These are phyloP conservation scores for Anarhynchus alexandrinus DNA, from an alignment of 2,113 vertebrate species.

Conservation along the genomic window DNA sequence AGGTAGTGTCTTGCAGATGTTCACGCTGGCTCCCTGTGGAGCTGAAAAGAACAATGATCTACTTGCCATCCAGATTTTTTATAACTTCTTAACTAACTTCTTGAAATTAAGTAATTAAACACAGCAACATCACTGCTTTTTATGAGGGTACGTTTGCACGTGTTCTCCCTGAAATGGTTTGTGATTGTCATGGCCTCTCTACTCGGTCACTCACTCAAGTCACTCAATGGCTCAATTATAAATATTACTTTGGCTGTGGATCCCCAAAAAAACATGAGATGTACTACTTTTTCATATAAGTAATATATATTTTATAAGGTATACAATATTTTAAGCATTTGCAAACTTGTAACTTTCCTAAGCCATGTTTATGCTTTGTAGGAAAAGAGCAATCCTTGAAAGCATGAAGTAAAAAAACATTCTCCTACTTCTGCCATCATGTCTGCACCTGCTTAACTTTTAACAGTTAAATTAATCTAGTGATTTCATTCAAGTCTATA, in stretches of 20 bases:
- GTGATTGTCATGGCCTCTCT: neutral
- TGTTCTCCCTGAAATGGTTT: neutral
- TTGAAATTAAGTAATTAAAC: conserved; percentile 3
- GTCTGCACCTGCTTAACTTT: neutral
- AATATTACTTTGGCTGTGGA: neutral
- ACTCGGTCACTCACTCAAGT: neutral
- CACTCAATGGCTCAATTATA: neutral
- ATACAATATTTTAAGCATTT: neutral
- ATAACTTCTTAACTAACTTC: neutral
- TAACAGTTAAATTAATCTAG: neutral
- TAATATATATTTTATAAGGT: neutral
- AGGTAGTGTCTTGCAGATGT: conserved; percentile 26
- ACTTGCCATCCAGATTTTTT: neutral
- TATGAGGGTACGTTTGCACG: neutral
- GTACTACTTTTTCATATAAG: no score
- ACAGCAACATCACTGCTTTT: neutral
- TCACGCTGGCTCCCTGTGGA: neutral
- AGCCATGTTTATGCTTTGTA: neutral
- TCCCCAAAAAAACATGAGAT: no score
- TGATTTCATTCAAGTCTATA: neutral
- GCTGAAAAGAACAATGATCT: neutral
- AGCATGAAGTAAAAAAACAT: neutral
- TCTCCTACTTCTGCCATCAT: neutral
- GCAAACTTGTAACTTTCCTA: neutral
- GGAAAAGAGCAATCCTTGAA: neutral